Percentiles rank a stretch among this genome's conserved stretches.
These are phyloP conservation scores for Lycaena phlaeas DNA, from an alignment of 2,888 invertebrate species.

Conservation along the genomic window DNA sequence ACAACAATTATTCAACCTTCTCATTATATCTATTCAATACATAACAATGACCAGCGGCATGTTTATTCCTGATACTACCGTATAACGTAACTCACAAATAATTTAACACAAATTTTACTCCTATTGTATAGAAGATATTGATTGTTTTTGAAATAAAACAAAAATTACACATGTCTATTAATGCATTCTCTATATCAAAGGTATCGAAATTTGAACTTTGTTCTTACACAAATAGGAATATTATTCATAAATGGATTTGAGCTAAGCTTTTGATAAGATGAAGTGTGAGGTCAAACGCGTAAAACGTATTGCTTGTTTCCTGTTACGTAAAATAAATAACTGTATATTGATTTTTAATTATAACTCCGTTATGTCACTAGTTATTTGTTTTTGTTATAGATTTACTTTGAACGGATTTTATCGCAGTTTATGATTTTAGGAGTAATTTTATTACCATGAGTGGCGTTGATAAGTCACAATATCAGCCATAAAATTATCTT, in stretches of 20 bases:
- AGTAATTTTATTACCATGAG: too few relatives aligned
- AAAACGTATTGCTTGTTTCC: conserved; percentile 16
- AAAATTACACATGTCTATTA: conserved; percentile 20
- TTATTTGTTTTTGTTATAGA: too few relatives aligned
- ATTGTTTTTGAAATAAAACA: conserved; percentile 11
- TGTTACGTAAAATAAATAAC: too few relatives aligned
- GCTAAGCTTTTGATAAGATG: conserved; percentile 22
- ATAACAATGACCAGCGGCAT: conserved; percentile 24
- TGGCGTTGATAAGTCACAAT: too few relatives aligned
- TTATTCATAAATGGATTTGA: conserved; percentile 19
- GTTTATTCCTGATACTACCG: conserved; percentile 14
- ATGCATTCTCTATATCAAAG: conserved; percentile 26
- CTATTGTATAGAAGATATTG: conserved; percentile 5
- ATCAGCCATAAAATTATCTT: too few relatives aligned
- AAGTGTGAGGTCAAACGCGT: conserved; percentile 16
- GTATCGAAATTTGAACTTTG: conserved; percentile 25
- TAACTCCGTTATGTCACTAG: too few relatives aligned
- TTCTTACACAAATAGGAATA: conserved; percentile 14
- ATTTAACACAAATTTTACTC: background rate
- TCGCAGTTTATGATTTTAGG: too few relatives aligned
- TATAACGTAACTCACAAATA: conserved; percentile 5
- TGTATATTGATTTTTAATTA: too few relatives aligned
- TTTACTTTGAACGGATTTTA: too few relatives aligned
- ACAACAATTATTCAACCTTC: conserved; percentile 17
- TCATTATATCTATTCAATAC: conserved; percentile 25